These are phyloP conservation scores for Coregonus clupeaformis DNA, from an alignment of 2,113 vertebrate genomes.

Conservation along the genomic window DNA sequence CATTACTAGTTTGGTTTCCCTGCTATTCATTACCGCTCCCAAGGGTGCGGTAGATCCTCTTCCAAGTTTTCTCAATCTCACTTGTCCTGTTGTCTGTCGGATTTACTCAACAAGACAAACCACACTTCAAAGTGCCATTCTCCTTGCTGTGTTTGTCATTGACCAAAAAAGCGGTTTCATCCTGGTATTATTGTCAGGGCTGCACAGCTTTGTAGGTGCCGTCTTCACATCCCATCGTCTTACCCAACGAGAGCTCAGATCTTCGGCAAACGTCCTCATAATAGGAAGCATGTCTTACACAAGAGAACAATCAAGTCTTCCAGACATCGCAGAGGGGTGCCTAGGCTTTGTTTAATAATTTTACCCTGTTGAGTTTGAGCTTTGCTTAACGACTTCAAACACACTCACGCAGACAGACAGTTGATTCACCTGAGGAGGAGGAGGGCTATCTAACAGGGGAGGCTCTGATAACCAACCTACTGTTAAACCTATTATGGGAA, in stretches of 20 bases:
- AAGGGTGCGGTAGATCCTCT: conserved; percentile 23
- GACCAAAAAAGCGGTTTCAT: conserved; percentile 44
- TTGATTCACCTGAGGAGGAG: conserved; percentile 66
- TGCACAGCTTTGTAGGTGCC: conserved; percentile 42
- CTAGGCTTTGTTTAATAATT: conserved; percentile 58
- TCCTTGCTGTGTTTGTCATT: conserved; percentile 47
- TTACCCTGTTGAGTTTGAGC: conserved; percentile 46
- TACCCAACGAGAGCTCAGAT: conserved; percentile 50
- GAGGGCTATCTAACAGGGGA: conserved; percentile 46
- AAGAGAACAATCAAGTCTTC: conserved; percentile 45
- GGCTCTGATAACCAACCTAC: conserved; percentile 54
- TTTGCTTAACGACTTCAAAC: conserved; percentile 55
- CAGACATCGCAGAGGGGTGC: conserved; percentile 30
- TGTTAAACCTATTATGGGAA: conserved; percentile 54
- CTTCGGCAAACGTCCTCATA: conserved; percentile 46
- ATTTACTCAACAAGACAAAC: conserved; percentile 39
- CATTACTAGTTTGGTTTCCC: conserved; percentile 47
- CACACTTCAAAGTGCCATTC: conserved; percentile 48
- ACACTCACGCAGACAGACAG: conserved; percentile 40
- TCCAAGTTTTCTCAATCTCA: conserved; percentile 39
- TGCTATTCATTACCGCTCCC: conserved; percentile 34
- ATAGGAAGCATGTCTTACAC: conserved; percentile 33
- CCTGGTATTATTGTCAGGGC: conserved; percentile 43
- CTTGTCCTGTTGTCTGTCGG: conserved; percentile 32
- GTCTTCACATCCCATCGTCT: conserved; percentile 30